Base-by-base conservation (phyloP, 2,113 vertebrate species). In the Talpa occidentalis region DNA sequence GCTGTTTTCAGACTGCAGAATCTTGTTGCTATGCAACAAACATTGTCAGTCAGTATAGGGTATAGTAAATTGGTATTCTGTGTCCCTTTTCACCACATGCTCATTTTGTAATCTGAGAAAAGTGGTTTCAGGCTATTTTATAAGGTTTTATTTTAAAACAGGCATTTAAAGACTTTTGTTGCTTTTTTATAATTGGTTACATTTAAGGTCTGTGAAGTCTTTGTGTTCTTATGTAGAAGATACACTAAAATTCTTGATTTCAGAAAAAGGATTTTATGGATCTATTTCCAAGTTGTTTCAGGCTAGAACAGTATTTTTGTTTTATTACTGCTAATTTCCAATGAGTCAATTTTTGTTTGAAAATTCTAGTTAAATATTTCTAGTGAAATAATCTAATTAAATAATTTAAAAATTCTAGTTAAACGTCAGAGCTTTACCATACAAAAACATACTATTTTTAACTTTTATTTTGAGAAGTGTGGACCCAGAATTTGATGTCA, bases 11-110 rank as follows among this genome's bases (percentile, higher is more conserved):
- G 97, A 95, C 96, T 96, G 97, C 97, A 97, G 97, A 96, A 96
- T 96, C 97, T 90, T 97, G 98, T 98, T 98, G 98, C 98, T 98
- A 98, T 96, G 98, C 98, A 97, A 98, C 98, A 98, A 95, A 94
- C 96, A 96, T 95, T 97, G 98, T 98, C 97, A 96, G 93, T 98
- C 97, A 95, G 97, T 88, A 64, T 90, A 97, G 97, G 94, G 90
- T 96, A 91, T 96, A 97, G 97, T 98, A 97, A 98, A 98, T 98
- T 97, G 97, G 97, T 98, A 97, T 98, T 97, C 98, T 96, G 69
- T 2, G 97, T 97, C 97, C 97, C 97, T 81, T 95, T 92, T 90
- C 92, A 93, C 85, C 90, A 83, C 97, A 97, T 86, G 95, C 97
- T 98, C 95, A 91, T 96, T 97, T 95, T 93, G 93, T 98, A 94